These are phyloP conservation scores for Slavum lentiscoides DNA, from an alignment of 2,888 invertebrate genomes.

Conservation along the genomic window DNA sequence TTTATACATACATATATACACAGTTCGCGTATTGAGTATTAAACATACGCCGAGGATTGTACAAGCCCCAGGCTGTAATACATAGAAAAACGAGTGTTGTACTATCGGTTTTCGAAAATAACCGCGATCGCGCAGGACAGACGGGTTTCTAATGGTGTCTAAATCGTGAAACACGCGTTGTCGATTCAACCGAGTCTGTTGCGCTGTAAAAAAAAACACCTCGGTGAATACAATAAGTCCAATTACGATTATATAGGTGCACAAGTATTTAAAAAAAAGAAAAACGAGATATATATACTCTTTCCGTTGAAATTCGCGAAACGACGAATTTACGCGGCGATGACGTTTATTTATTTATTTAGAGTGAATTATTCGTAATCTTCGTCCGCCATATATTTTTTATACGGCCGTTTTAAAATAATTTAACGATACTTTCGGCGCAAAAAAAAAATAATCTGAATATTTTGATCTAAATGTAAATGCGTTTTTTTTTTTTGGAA, in stretches of 20 bases:
- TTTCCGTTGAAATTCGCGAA: constrained; percentile 1
- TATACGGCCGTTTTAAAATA: neutral
- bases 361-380: neutral
- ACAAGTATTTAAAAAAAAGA: neutral
- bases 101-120: neutral
- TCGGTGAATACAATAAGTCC: too few species aligned
- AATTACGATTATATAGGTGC: neutral
- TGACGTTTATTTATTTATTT: neutral
- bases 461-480: constrained; percentile 45
- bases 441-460: constrained; percentile 30
- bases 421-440: neutral
- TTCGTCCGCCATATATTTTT: neutral
- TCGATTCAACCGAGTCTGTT: too few species aligned
- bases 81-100: too few species aligned
- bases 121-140: neutral
- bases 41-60: neutral
- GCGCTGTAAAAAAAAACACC: too few species aligned
- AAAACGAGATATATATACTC: neutral
- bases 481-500: neutral
- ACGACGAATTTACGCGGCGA: neutral
- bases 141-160: too few species aligned
- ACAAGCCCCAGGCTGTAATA: neutral
- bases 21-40: neutral
- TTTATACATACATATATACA: too few species aligned
- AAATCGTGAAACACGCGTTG: too few species aligned